Evolutionary conservation across 2,113 vertebrate species (phyloP).

Genomic region (Colinus virginianus): DNA sequence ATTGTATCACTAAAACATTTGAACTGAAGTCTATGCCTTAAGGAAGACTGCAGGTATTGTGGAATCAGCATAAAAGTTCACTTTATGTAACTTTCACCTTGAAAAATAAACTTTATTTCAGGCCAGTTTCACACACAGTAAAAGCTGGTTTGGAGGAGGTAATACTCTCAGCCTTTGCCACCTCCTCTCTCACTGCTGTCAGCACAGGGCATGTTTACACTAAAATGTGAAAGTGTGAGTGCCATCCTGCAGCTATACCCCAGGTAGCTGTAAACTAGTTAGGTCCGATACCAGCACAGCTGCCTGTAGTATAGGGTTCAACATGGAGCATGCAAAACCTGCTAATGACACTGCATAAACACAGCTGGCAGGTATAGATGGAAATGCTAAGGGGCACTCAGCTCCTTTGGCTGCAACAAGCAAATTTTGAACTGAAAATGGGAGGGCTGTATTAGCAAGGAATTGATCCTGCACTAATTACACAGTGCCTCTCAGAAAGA

Average conservation of each 20-base stretch:
- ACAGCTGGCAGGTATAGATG: neutral
- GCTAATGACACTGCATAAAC: neutral
- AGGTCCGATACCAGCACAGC: neutral
- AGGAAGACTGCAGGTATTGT: conserved; percentile 43
- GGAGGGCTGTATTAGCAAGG: neutral
- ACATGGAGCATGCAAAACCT: fast-evolving
- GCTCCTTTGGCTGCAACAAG: neutral
- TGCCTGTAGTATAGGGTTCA: neutral
- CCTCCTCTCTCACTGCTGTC: neutral
- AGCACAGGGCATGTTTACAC: fast-evolving
- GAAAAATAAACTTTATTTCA: conserved; percentile 41
- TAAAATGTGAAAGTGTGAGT: neutral
- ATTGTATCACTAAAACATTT: conserved; percentile 47
- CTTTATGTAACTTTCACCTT: conserved; percentile 53
- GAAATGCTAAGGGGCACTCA: neutral
- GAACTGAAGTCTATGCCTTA: conserved; percentile 43
- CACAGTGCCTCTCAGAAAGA: neutral
- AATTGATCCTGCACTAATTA: neutral
- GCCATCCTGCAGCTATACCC: neutral
- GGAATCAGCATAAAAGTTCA: conserved; percentile 41
- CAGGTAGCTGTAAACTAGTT: neutral
- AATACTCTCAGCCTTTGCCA: neutral
- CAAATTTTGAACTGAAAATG: neutral
- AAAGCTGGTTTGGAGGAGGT: neutral
- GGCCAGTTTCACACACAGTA: neutral